Conservation (phyloP, 2,113 vertebrate genomes). For the Romanogobio albipinnatus region DNA sequence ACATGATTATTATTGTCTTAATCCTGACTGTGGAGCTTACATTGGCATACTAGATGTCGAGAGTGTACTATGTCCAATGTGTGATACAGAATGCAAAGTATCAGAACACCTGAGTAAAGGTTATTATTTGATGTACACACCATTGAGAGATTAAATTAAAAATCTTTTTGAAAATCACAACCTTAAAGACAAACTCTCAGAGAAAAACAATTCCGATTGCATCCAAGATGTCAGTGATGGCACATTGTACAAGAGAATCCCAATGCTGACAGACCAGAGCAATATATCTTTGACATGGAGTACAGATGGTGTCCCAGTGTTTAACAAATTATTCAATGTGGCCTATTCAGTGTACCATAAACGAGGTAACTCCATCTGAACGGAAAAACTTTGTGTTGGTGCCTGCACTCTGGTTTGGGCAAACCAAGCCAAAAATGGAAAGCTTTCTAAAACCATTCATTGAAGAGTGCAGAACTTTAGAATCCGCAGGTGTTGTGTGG, state of each 20-base stretch:
- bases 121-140: too few relatives aligned
- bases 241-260: not conserved
- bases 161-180: conserved; percentile 6
- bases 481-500: not conserved
- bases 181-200: not conserved
- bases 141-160: not conserved
- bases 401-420: not conserved
- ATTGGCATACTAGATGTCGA: too few relatives aligned
- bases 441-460: conserved; percentile 13
- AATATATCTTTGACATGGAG: conserved; percentile 17
- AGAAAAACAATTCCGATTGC: not conserved
- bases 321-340: too few relatives aligned
- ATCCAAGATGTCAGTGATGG: conserved; percentile 12
- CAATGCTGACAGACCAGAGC: not conserved
- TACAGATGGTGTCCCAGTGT: not conserved
- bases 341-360: not conserved
- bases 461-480: not conserved
- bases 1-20: not conserved
- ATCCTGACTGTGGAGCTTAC: too few relatives aligned
- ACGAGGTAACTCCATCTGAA: not conserved
- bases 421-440: not conserved
- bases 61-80: too few relatives aligned
- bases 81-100: too few relatives aligned
- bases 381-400: conserved; percentile 1
- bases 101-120: too few relatives aligned